Percentiles rank a stretch among this genome's conserved stretches.
phyloP scores from a whole-genome alignment of 2,888 invertebrate species.

The Agrilus mali region DNA sequence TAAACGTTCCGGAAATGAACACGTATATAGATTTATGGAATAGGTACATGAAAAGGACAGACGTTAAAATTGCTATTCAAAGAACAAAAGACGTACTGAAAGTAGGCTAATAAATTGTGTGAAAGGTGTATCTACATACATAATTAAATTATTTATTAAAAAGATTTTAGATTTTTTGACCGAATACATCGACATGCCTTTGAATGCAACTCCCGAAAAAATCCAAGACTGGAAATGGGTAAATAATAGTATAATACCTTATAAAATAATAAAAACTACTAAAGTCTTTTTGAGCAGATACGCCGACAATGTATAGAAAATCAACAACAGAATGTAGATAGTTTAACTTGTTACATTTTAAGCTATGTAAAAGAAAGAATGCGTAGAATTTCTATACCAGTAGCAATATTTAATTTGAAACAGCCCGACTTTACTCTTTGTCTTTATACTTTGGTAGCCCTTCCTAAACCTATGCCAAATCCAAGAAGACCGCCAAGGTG shows the following conservation, averaged over 20 bases:
- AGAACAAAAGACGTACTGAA: conserved; percentile 34
- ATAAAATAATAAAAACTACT: too few species aligned
- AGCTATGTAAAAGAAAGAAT: conserved; percentile 36
- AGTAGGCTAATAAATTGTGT: too few species aligned
- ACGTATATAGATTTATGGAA: conserved; percentile 42
- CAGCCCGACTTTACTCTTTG: conserved; percentile 32
- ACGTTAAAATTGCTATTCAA: conserved; percentile 29
- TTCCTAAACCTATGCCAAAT: conserved; percentile 31
- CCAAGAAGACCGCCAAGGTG: conserved; percentile 26
- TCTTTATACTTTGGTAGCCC: conserved; percentile 35
- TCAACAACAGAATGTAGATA: conserved; percentile 35
- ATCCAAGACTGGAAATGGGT: conserved; percentile 23
- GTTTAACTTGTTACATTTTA: conserved; percentile 36
- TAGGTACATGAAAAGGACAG: conserved; percentile 29
- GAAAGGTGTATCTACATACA: conserved; percentile 1
- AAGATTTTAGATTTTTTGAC: conserved; percentile 24
- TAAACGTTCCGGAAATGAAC: conserved; percentile 36
- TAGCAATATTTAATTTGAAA: conserved; percentile 31
- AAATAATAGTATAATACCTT: not conserved
- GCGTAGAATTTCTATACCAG: conserved; percentile 33
- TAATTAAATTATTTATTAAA: too few species aligned
- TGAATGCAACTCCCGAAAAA: conserved; percentile 14
- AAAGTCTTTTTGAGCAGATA: conserved; percentile 26
- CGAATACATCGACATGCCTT: conserved; percentile 22
- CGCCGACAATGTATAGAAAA: conserved; percentile 32